Evolutionary conservation across 2,113 vertebrate species (phyloP).

Genomic region (Antigone vipio): DNA sequence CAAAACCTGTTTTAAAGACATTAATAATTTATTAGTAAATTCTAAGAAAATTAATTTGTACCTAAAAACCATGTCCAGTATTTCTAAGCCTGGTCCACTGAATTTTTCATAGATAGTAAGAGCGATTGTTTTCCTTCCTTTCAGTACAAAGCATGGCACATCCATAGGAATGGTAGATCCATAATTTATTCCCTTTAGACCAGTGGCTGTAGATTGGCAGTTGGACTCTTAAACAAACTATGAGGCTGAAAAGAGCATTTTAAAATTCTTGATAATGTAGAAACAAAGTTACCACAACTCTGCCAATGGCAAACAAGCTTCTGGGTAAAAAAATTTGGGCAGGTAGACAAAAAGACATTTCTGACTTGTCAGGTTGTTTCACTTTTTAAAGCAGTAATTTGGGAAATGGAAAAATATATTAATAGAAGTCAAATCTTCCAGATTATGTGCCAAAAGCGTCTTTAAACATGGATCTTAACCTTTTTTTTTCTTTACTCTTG

Average conservation of each 20-base stretch:
- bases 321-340: not conserved
- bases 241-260: not conserved
- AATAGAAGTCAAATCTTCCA: conserved; percentile 1
- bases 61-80: not conserved
- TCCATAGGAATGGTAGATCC: not conserved
- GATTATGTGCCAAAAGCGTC: not conserved
- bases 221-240: not conserved
- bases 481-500: not conserved
- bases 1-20: not conserved
- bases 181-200: not conserved
- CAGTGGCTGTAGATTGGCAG: not conserved
- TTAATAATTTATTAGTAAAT: not conserved
- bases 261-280: not conserved
- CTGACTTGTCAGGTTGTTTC: not conserved
- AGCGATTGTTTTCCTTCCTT: not conserved
- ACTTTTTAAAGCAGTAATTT: not conserved
- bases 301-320: not conserved
- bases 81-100: not conserved
- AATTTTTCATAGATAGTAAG: not conserved
- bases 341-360: not conserved
- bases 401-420: conserved; percentile 37
- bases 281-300: not conserved
- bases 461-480: not conserved
- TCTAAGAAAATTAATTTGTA: not conserved
- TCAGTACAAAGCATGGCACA: not conserved